Percentiles rank a stretch among this genome's conserved stretches.
These are phyloP conservation scores for Cyaniris semiargus DNA, from an alignment of 2,888 invertebrate species.

Conservation along the genomic window DNA sequence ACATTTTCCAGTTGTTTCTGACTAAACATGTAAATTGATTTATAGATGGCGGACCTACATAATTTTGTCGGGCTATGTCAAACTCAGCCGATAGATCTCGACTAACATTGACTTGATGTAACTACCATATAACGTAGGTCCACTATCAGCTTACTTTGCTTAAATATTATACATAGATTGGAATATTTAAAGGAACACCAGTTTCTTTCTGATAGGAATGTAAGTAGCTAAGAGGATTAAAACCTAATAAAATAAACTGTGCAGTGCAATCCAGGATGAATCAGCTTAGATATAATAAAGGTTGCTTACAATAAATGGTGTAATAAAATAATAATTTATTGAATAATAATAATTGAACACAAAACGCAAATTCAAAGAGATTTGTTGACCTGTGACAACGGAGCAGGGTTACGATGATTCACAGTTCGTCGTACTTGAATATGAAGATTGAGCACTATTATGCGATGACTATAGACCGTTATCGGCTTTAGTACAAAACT, in stretches of 20 bases:
- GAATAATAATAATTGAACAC: neutral
- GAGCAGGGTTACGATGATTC: conserved; percentile 39
- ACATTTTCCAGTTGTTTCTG: neutral
- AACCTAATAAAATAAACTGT: conserved; percentile 3
- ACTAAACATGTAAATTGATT: neutral
- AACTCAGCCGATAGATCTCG: neutral
- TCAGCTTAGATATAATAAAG: neutral
- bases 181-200: too few species aligned
- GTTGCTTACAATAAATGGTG: neutral
- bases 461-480: conserved; percentile 35
- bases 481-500: conserved; percentile 38
- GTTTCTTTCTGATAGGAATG: neutral
- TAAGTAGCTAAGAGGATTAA: neutral
- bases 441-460: conserved; percentile 40
- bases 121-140: too few species aligned
- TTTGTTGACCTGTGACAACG: conserved; percentile 7
- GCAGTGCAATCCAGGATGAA: neutral
- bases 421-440: conserved; percentile 40
- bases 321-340: neutral
- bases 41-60: neutral
- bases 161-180: too few species aligned
- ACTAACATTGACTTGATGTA: too few species aligned
- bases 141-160: too few species aligned
- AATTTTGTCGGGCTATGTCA: neutral
- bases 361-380: neutral